phyloP scores from a whole-genome alignment of 2,797 vertebrate species.

The Sciaenops ocellatus region DNA sequence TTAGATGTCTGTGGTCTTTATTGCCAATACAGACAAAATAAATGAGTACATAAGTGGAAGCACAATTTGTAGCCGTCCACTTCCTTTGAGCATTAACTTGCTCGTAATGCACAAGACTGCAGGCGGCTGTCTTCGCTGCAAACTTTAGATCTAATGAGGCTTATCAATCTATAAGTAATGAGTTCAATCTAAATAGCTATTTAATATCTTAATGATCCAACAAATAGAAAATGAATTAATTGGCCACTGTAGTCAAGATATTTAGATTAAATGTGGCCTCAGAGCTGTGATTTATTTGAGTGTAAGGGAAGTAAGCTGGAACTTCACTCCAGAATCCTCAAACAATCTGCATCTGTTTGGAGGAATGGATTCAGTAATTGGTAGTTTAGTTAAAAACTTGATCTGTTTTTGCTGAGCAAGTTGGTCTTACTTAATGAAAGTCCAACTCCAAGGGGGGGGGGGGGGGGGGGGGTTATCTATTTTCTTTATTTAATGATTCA shows the following conservation, averaged over 20 bases:
- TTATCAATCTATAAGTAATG: slow-evolving; percentile 30
- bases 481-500: slow-evolving; percentile 30
- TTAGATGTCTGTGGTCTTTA: neutral
- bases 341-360: slow-evolving; percentile 19
- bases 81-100: neutral
- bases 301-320: neutral
- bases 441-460: neutral
- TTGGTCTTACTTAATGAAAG: slow-evolving; percentile 8
- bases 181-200: slow-evolving; percentile 36
- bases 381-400: slow-evolving; percentile 16
- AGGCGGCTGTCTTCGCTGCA: neutral
- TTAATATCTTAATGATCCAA: slow-evolving; percentile 31
- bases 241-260: slow-evolving; percentile 16
- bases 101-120: neutral
- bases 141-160: slow-evolving; percentile 37
- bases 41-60: neutral
- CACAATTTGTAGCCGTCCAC: neutral
- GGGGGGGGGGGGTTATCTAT: neutral
- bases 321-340: slow-evolving; percentile 11
- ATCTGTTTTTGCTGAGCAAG: slow-evolving; percentile 11
- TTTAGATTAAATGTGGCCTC: slow-evolving; percentile 52
- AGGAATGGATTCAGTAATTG: slow-evolving; percentile 10
- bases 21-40: neutral
- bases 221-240: slow-evolving; percentile 51
- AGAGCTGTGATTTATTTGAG: slow-evolving; percentile 42